Base-by-base conservation (phyloP, 2,797 vertebrate species). In the Paedocypris micromegethes region DNA sequence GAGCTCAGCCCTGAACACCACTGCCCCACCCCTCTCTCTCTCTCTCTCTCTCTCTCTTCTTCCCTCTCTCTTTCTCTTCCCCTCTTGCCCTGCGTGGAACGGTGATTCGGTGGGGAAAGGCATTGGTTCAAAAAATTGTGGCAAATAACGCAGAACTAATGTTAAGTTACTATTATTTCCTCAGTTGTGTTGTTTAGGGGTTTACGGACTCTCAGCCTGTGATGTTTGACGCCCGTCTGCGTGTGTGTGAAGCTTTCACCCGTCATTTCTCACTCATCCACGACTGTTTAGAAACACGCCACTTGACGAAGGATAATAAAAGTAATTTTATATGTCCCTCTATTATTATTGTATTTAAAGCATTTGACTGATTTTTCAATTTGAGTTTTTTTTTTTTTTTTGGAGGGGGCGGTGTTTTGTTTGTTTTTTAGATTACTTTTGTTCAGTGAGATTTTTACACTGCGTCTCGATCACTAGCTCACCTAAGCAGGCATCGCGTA, bases 281-380 rank as follows among this genome's bases (percentile, higher is more conserved):
- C 84, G 80, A 87, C 85, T 86, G 87, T 91, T 85, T 88, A 87
- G 87, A 86, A 89, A 88, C 81, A 88, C 50, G 59, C 91, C 90
- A 89, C 86, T 84, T 89, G 83, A 89, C 86, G 77, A 80, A 72
- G 86, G 90, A 91, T 87, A 92, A 92, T 92, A 93, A 91, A 92
- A 87, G 91, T 91, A 90, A 93, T 93, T 92, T 93, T 92, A 89
- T 92, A 91, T 90, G 90, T 91, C 90, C 89, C 88, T 90, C 88
- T 89, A 89, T 88, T 87, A 88, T 86, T 86, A 85, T 87, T 87
- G 90, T 91, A 88, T 85, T 89, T 90, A 75, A 66, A 91, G 85
- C 84, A 83, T 83, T 89, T 89, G 87, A 83, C 84, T 81, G 82
- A 85, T 84, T 81, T 23, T 23, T 23, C 23, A 52, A 85, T 54